These are phyloP conservation scores for Marronus borbonicus DNA, from an alignment of 2,888 invertebrate genomes.

Conservation along the genomic window DNA sequence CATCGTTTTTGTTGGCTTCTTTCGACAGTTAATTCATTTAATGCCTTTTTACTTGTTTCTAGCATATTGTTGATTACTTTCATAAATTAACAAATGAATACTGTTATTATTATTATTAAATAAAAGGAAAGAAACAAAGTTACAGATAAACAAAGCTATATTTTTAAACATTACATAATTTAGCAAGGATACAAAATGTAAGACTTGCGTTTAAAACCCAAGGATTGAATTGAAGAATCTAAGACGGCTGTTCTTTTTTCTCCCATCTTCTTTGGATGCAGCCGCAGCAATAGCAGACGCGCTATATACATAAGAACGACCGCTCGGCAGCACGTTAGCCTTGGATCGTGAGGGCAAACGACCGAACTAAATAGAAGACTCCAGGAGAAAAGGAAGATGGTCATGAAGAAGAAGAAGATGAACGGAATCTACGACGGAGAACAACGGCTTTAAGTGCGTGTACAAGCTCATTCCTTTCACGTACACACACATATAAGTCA, in stretches of 20 bases:
- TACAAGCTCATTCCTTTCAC: slow-evolving; percentile 7
- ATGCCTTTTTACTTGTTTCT: too few relatives aligned
- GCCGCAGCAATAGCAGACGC: slow-evolving; percentile 14
- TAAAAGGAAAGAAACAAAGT: too few relatives aligned
- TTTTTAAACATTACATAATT: neutral
- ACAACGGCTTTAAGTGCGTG: neutral
- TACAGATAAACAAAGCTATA: too few relatives aligned
- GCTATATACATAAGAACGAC: neutral
- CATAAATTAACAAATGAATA: too few relatives aligned
- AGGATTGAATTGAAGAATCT: slow-evolving; percentile 46
- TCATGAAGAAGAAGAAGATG: slow-evolving; percentile 2
- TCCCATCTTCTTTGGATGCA: neutral
- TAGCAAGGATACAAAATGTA: neutral
- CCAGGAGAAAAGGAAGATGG: neutral
- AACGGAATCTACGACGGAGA: neutral
- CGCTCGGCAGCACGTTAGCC: slow-evolving; percentile 56
- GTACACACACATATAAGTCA: neutral
- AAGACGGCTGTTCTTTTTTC: slow-evolving; percentile 38
- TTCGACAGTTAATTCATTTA: too few relatives aligned
- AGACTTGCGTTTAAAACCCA: slow-evolving; percentile 11
- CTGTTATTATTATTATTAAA: too few relatives aligned
- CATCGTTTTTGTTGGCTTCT: too few relatives aligned
- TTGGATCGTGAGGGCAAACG: slow-evolving; percentile 59
- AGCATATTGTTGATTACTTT: too few relatives aligned
- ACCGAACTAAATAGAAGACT: slow-evolving; percentile 58